A percentile compares a stretch with the other conserved stretches of the same genome.
These are phyloP conservation scores for Tupiocoris notatus DNA, from an alignment of 2,888 invertebrate species.

Conservation along the genomic window DNA sequence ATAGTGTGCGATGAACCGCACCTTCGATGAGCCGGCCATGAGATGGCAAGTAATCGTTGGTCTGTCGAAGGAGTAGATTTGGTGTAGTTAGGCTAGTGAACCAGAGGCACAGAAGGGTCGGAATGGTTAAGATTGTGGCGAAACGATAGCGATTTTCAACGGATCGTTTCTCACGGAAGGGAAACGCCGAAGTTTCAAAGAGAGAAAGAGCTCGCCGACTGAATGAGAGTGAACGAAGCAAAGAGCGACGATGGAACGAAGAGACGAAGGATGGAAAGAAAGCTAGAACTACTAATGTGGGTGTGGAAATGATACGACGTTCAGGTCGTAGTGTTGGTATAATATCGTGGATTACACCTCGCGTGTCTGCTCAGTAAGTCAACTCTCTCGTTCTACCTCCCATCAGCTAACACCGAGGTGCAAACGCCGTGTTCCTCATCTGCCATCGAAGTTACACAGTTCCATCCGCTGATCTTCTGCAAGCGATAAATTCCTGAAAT, in stretches of 20 bases:
- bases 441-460: neutral
- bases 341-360: neutral
- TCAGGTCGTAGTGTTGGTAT: neutral
- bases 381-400: neutral
- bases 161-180: neutral
- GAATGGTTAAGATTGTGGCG: neutral
- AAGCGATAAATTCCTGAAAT: no score
- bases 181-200: neutral
- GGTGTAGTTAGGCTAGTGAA: neutral
- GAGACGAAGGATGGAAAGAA: neutral
- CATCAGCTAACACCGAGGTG: neutral
- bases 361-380: neutral
- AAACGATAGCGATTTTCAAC: neutral
- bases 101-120: neutral
- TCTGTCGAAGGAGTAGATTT: neutral
- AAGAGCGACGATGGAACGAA: neutral
- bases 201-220: neutral
- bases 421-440: neutral
- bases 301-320: neutral
- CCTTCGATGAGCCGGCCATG: neutral
- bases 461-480: no score
- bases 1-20: neutral
- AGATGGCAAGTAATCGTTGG: neutral
- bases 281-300: neutral
- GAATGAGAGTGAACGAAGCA: neutral